Evolutionary conservation across 2,797 vertebrate genomes (phyloP).

Genomic region (Epinephelus awoara): DNA sequence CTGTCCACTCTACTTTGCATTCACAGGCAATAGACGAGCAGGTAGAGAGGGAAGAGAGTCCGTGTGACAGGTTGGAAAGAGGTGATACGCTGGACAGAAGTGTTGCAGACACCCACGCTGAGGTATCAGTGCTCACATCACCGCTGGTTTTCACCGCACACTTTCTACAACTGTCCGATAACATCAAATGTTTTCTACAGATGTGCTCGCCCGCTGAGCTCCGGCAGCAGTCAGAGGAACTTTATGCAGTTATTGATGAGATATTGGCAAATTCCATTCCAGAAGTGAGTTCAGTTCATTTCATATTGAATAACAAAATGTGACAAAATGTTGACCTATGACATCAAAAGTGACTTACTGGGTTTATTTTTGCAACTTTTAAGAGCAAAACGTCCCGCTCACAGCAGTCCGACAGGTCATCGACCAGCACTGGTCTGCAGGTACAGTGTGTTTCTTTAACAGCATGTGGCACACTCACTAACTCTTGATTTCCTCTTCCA

Average conservation of each 20-base stretch:
- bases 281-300: constrained; percentile 82
- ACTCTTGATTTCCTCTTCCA: neutral
- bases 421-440: constrained; percentile 77
- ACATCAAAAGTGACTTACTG: neutral
- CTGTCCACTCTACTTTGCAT: constrained; percentile 37
- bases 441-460: constrained; percentile 76
- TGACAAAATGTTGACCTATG: neutral
- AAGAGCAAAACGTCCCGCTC: constrained; percentile 81
- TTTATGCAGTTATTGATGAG: constrained; percentile 95
- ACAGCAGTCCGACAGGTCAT: constrained; percentile 79
- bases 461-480: neutral
- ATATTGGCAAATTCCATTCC: constrained; percentile 89
- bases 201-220: constrained; percentile 94
- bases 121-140: constrained; percentile 82
- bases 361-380: constrained; percentile 16
- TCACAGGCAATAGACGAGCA: constrained; percentile 84
- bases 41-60: constrained; percentile 83
- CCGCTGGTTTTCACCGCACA: neutral
- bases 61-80: constrained; percentile 54
- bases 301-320: neutral
- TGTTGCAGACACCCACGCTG: constrained; percentile 82
- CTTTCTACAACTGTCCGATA: neutral
- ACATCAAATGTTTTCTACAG: constrained; percentile 76
- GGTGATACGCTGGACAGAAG: constrained; percentile 24
- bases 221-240: constrained; percentile 93